A percentile compares a stretch with the other conserved stretches of the same genome.
These are phyloP conservation scores for Pelusios castaneus DNA, from an alignment of 2,113 vertebrate species.

Conservation along the genomic window DNA sequence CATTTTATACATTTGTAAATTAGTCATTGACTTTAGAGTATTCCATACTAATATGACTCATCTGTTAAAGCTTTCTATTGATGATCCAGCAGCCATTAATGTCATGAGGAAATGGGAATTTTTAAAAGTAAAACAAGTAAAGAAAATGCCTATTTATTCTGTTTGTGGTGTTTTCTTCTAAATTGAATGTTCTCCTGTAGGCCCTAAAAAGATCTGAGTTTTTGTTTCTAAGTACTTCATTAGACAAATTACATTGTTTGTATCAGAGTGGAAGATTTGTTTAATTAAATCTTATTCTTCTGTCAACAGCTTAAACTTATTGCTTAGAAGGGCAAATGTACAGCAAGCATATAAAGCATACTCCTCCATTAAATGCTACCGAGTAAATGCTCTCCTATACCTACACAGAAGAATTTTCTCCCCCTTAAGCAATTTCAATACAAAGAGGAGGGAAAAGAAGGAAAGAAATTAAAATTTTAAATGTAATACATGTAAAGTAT, in stretches of 20 bases:
- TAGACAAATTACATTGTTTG: background rate
- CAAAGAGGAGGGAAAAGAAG: background rate
- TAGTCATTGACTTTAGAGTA: background rate
- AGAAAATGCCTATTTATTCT: background rate
- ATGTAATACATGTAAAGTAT: background rate
- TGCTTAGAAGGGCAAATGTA: fast-evolving
- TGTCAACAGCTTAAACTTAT: background rate
- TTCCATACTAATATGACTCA: background rate
- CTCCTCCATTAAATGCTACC: background rate
- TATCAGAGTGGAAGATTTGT: background rate
- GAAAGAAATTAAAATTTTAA: background rate
- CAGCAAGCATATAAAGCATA: background rate
- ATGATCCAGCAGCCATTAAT: background rate
- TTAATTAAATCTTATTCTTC: background rate
- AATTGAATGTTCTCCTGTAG: background rate
- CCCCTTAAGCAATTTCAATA: background rate
- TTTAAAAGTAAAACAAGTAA: background rate
- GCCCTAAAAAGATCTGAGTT: background rate
- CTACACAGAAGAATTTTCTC: background rate
- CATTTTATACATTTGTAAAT: background rate
- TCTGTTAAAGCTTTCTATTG: background rate
- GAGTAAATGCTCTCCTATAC: background rate
- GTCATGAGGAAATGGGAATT: background rate
- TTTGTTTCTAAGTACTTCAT: background rate
- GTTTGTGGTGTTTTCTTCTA: background rate